phyloP scores from a whole-genome alignment of 1,140 invertebrate genomes.

The Cydia splendana region DNA sequence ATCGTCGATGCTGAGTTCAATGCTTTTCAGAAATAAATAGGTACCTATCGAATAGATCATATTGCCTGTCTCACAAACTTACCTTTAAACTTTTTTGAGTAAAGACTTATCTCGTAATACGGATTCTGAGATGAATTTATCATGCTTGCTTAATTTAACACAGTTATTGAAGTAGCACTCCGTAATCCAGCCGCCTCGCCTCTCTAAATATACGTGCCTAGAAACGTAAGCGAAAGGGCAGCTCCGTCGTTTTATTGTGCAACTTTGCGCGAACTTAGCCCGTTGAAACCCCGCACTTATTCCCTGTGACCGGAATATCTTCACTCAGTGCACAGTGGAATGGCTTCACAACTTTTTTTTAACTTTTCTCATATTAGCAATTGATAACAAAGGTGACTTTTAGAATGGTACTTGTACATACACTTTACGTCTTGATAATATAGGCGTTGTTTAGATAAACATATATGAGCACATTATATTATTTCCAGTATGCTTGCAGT shows the following conservation, averaged over 20 bases:
- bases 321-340: conserved; percentile 22
- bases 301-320: conserved; percentile 30
- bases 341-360: conserved; percentile 12
- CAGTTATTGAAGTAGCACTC: conserved; percentile 16
- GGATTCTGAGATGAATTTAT: background rate
- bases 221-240: conserved; percentile 40
- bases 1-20: too few species aligned
- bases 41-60: too few species aligned
- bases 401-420: background rate
- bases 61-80: too few species aligned
- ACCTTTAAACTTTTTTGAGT: too few species aligned
- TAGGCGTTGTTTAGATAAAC: too few species aligned
- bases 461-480: too few species aligned
- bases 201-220: conserved; percentile 37
- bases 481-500: too few species aligned
- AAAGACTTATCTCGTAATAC: too few species aligned
- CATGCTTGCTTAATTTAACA: conserved; percentile 17
- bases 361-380: conserved; percentile 20
- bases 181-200: conserved; percentile 18
- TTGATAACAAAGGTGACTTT: conserved; percentile 22
- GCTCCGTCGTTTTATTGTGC: conserved; percentile 39
- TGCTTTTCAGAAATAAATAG: too few species aligned
- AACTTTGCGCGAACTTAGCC: conserved; percentile 36
- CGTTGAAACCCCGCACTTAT: conserved; percentile 21
- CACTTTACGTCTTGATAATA: too few species aligned